Evolutionary conservation across 2,797 vertebrate species (phyloP), one percentile per base, ranked within the genome.

Genomic region (Ibycter americanus): DNA sequence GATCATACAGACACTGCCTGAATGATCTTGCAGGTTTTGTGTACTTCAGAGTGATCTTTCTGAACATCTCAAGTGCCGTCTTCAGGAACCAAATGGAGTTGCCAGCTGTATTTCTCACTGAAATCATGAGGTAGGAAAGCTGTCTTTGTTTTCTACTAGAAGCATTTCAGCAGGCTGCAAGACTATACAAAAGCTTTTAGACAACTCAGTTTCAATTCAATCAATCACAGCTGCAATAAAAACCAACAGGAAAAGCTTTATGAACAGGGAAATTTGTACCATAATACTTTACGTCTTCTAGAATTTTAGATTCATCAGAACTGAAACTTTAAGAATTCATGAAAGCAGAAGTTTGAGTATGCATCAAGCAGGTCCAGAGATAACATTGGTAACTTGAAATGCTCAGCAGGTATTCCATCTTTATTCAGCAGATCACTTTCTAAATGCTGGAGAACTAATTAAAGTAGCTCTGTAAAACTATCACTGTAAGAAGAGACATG

Each of bases 331-430:
- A 51, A 72, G 82, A 76, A 62, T 25, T 42, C 63, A 55, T 3
- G 27, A 80, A 89, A 96, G 54, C 42, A n/a, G 59, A 92, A 83
- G 25, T 38, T 22, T 55, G 63, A 83, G 29, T 4, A 15, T 8
- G 9, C 66, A 83, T 47, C 49, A 68, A 62, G 62, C 40, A 74
- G 63, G 72, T 90, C 38, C 71, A 65, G 25, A 36, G 67, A 47
- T 18, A 70, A 73, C 78, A 92, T 71, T 4, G 31, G 74, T 52
- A 91, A 94, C 71, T 80, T 76, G 76, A 91, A 95, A 90, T 31
- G 70, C 68, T 83, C 2, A 0, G 47, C 65, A 86, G 42, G 12
- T 40, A 31, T 86, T 91, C 61, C 68, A 81, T 63, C 72, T 61
- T 85, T 44, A 79, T 61, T 84, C 89, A 90, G 76, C 9, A 1